Conservation (phyloP, 2,113 vertebrate genomes). For the Sorex araneus region DNA sequence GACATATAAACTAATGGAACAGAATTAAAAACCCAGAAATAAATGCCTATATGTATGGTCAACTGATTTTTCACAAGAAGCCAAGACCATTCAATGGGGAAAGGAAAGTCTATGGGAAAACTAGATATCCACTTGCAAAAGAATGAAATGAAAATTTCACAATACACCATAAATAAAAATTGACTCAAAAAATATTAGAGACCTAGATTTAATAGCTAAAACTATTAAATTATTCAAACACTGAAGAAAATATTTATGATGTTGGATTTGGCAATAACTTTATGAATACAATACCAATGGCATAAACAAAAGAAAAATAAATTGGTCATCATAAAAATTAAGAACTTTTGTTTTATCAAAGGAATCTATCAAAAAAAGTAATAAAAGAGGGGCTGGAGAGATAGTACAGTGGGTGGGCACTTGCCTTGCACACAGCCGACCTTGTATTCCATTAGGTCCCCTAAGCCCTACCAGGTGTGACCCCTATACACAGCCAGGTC, state of each 20-base stretch:
- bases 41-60: not conserved
- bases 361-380: not conserved
- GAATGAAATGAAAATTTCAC: not conserved
- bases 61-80: not conserved
- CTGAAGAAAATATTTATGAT: not conserved
- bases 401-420: too few relatives aligned
- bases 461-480: too few relatives aligned
- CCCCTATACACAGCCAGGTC: not conserved
- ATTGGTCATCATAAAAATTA: constrained; percentile 30
- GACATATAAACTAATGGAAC: too few relatives aligned
- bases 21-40: too few relatives aligned
- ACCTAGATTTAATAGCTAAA: not conserved
- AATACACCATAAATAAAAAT: not conserved
- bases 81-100: not conserved
- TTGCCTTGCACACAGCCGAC: too few relatives aligned
- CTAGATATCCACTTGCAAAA: not conserved
- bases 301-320: not conserved
- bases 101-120: not conserved
- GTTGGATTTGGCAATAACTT: not conserved
- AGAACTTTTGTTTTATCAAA: constrained; percentile 2
- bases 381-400: not conserved
- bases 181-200: not conserved
- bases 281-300: not conserved
- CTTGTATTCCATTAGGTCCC: too few relatives aligned
- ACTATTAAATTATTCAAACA: not conserved